Evolutionary conservation across 2,797 vertebrate genomes (phyloP).

Genomic region (Hapalemur alaotrensis): DNA sequence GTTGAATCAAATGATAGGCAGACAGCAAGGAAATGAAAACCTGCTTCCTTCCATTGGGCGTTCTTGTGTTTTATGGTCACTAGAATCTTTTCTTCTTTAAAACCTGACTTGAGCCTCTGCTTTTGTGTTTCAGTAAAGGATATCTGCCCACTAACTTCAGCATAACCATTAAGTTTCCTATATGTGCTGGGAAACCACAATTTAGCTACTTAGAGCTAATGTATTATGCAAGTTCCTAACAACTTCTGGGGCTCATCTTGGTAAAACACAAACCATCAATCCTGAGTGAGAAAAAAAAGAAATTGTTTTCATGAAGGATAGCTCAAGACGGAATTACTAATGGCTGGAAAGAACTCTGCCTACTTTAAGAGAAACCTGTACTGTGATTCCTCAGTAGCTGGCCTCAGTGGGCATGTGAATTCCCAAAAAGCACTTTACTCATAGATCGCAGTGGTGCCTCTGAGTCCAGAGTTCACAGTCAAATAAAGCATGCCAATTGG

Average conservation of each 20-base stretch:
- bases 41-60: not conserved
- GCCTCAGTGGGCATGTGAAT: constrained; percentile 13
- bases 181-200: not conserved
- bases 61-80: not conserved
- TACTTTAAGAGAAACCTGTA: not conserved
- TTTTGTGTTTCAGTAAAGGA: not conserved
- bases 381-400: not conserved
- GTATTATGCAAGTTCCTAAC: constrained; percentile 27
- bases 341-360: not conserved
- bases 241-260: constrained; percentile 37
- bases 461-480: constrained; percentile 45
- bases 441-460: constrained; percentile 41
- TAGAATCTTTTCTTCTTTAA: not conserved
- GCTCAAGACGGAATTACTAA: constrained; percentile 35
- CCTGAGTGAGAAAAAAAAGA: not conserved
- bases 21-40: not conserved
- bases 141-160: not conserved
- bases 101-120: not conserved
- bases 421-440: constrained; percentile 38
- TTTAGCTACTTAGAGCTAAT: not conserved
- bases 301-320: constrained; percentile 24
- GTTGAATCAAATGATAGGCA: not conserved
- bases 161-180: not conserved
- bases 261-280: constrained; percentile 49
- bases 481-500: constrained; percentile 12